Evolutionary conservation across 2,113 vertebrate genomes (phyloP), one percentile per base, ranked within the genome.

Genomic region (Pseudopipra pipra): DNA sequence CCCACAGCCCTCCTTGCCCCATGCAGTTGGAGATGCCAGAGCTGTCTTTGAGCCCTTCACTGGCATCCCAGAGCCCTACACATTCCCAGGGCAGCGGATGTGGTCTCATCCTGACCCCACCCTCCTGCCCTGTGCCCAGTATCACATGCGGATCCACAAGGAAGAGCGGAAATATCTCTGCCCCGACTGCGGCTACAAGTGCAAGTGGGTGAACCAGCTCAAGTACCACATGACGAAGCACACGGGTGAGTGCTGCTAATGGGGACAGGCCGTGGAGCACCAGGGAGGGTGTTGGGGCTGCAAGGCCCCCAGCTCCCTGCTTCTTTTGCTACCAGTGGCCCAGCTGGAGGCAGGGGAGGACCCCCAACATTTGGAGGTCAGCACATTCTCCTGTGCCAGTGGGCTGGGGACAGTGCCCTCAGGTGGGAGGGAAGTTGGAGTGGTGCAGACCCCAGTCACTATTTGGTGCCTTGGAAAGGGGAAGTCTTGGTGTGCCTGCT

Each of bases 181-280:
- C 90, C 99, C 99, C 0, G 99, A 99, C 58, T 99, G 99, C 11
- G 99, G 99, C 84, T 99, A 99, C 98, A 99, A 99, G 96, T 99
- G 99, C 98, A 99, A 99, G 92, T 99, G 99, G 99, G 98, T 99
- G 58, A 99, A 99, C 96, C 99, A 99, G 95, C 98, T 99, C 90
- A 99, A 99, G 96, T 99, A 99, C 87, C 99, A 99, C 97, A 99
- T 99, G 99, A 99, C 98, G 17, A 99, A 99, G 85, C 99, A 99
- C 96, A 99, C 99, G 37, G 99, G 99, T 99, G 97, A 95, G 82
- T 66, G 52, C 44, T 92, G 41, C 54, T 46, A 14, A 5, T 15
- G 14, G 43, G 65, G 23, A 65, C 0, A 1, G 56, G 52, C 43
- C 1, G 0, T 63, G 1, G 3, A 35, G 44, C 52, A 23, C 14